A percentile compares a stretch with the other conserved stretches of the same genome.
Evolutionary conservation across 2,113 vertebrate genomes (phyloP).

Genomic region (Gambusia affinis): DNA sequence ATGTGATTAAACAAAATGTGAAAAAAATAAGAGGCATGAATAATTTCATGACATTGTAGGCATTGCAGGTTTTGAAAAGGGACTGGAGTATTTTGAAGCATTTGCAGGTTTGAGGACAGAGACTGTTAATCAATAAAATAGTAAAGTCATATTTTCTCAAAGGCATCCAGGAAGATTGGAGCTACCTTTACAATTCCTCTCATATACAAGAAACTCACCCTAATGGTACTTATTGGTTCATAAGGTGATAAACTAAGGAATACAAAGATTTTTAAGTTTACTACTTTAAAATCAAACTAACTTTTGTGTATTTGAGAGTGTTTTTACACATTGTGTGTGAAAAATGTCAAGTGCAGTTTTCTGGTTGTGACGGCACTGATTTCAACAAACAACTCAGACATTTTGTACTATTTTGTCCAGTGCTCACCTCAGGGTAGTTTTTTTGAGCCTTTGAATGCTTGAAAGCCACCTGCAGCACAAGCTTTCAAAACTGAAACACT

Average conservation of each 20-base stretch:
- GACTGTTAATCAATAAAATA: no score
- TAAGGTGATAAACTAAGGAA: no score
- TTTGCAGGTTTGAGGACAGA: not conserved
- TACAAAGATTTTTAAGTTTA: no score
- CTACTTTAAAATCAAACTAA: no score
- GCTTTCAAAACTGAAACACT: slow-evolving; percentile 22
- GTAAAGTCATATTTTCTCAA: no score
- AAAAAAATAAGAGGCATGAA: not conserved
- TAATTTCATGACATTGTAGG: not conserved
- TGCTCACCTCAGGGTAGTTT: slow-evolving; percentile 9
- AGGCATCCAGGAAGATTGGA: no score
- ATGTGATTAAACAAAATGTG: not conserved
- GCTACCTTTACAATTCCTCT: no score
- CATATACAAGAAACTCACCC: no score
- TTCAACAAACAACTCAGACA: not conserved
- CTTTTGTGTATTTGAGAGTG: no score
- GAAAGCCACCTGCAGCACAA: slow-evolving; percentile 5
- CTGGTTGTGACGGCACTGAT: not conserved
- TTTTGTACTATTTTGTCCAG: not conserved
- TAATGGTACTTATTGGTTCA: no score
- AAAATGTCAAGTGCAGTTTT: not conserved
- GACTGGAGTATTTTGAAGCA: not conserved
- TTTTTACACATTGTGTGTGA: no score
- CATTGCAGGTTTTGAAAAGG: not conserved
- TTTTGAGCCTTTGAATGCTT: slow-evolving; percentile 8